Evolutionary conservation across 2,113 vertebrate genomes (phyloP).

Genomic region (Choloepus hoffmanni): DNA sequence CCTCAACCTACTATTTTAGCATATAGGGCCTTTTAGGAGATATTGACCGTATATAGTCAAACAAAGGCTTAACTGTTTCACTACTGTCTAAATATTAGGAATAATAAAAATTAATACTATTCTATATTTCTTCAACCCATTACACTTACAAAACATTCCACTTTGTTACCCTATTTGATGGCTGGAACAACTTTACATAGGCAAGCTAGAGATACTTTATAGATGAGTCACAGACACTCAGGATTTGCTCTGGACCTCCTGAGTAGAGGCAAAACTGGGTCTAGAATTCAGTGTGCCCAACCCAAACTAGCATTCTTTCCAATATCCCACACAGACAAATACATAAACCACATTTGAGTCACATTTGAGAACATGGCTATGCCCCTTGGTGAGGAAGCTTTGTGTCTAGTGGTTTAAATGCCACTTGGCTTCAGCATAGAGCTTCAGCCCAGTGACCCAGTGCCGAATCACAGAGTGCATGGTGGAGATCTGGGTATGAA

Average conservation of each 20-base stretch:
- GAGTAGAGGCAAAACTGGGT: background rate
- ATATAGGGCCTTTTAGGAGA: background rate
- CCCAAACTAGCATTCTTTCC: constrained; percentile 37
- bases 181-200: background rate
- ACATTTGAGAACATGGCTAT: constrained; percentile 20
- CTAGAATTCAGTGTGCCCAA: background rate
- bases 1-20: constrained; percentile 41
- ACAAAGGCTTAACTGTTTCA: constrained; percentile 4
- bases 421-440: background rate
- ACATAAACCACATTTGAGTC: constrained; percentile 67
- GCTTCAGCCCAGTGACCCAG: constrained; percentile 62
- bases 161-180: background rate
- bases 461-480: background rate
- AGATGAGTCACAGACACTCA: background rate
- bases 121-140: background rate
- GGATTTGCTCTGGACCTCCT: background rate
- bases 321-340: constrained; percentile 26
- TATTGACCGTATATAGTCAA: background rate
- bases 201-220: background rate
- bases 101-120: background rate
- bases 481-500: constrained; percentile 66
- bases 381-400: background rate
- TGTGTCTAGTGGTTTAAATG: constrained; percentile 50
- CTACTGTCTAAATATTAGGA: constrained; percentile 2
- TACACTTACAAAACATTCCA: background rate